These are phyloP conservation scores for Brachyalestes nurse DNA, from an alignment of 2,797 vertebrate genomes.

Conservation along the genomic window DNA sequence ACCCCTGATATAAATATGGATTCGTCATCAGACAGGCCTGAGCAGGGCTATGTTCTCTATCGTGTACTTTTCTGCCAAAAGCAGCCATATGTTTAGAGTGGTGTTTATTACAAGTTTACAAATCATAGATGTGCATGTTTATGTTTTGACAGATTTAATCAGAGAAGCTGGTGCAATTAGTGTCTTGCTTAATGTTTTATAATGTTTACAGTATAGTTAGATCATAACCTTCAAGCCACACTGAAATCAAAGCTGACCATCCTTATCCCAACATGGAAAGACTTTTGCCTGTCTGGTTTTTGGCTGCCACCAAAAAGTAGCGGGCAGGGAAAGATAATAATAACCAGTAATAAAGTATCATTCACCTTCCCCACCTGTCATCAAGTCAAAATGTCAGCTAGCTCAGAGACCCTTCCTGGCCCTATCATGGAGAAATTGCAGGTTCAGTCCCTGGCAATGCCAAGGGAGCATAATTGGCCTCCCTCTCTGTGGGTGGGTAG, in stretches of 20 bases:
- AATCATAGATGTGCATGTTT: neutral
- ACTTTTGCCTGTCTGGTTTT: too few species aligned
- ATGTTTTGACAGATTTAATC: neutral
- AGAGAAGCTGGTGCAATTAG: neutral
- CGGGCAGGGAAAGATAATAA: neutral
- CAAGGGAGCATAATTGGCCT: too few species aligned
- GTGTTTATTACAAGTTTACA: neutral
- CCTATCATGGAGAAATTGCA: neutral
- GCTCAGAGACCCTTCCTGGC: neutral
- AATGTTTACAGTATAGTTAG: neutral
- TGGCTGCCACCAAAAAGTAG: too few species aligned
- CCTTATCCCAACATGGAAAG: neutral
- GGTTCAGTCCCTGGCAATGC: too few species aligned
- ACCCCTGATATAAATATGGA: neutral
- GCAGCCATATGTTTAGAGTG: conserved; percentile 34
- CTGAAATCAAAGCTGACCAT: neutral
- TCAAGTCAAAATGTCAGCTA: neutral
- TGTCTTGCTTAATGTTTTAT: too few species aligned
- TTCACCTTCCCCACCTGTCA: neutral
- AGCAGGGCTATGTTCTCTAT: neutral
- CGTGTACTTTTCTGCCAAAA: conserved; percentile 13
- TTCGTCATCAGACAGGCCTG: neutral
- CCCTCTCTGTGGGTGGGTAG: too few species aligned
- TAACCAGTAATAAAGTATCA: neutral
- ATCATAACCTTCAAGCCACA: neutral